Evolutionary conservation across 2,797 vertebrate species (phyloP), one percentile per base, ranked within the genome.

Genomic region (Myioborus melanocephalus): DNA sequence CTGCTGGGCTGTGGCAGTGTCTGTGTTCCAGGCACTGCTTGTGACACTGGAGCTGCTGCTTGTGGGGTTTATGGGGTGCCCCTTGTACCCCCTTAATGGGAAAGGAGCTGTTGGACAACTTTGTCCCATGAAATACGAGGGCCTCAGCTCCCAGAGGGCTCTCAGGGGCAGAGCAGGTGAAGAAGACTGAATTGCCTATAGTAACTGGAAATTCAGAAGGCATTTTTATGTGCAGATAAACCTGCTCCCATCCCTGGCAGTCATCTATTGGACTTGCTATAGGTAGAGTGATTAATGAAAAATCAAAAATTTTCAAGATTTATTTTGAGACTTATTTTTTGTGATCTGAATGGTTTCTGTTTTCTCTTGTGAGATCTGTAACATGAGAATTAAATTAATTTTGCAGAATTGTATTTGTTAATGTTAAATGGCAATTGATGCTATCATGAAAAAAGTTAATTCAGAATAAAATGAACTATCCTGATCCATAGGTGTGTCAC

Each of bases 1-100:
- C 43, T 4, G 1, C 49, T 65, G 73, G 50, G 87, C 28, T 41
- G 71, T 77, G 50, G 22, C 64, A 28, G 26, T 28, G 35, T 66
- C 52, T 52, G 41, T 43, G 26, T 21, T 71, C 11, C 32, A 50
- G 75, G 43, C 0, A 0, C 44, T 4, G 5, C 37, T 68, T 73
- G 49, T 76, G 44, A 37, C 3, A 0, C 1, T 3, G 1, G 10
- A 23, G 47, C 34, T 76, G 50, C 26, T 52, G 64, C 3, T 16
- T 52, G 16, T 56, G 21, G 22, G 37, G 11, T 52, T 32, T 47
- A 1, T 12, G 63, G 37, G 23, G 1, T 24, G 11, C 43, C 19
- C 26, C 27, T 72, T 87, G 37, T 35, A 34, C 84, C 57, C 52
- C 20, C 3, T 77, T 73, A 6, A 27, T 44, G 9, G 44, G 27